These are phyloP conservation scores for Cephalopterus ornatus DNA, from an alignment of 2,113 vertebrate species.

Conservation along the genomic window DNA sequence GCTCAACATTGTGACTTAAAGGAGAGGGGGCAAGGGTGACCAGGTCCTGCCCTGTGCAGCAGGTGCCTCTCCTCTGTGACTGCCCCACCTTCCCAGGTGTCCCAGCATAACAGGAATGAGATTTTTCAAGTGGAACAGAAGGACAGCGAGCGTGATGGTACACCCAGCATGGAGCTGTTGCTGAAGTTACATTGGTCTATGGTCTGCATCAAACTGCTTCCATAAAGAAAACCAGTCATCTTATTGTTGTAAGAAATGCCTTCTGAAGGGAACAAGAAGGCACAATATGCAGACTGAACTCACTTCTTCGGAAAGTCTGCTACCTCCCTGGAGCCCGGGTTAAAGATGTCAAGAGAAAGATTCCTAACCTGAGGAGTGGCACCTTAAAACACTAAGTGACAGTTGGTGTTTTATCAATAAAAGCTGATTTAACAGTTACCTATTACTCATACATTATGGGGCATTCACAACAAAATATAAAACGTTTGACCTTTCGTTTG, in stretches of 20 bases:
- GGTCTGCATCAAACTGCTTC: not conserved
- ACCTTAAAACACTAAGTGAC: constrained; percentile 1
- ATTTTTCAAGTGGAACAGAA: not conserved
- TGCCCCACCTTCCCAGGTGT: not conserved
- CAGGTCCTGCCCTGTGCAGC: not conserved
- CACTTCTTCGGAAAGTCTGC: not conserved
- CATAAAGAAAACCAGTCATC: not conserved
- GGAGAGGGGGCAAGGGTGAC: not conserved
- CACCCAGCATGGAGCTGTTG: not conserved
- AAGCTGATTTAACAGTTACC: not conserved
- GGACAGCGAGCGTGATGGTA: not conserved
- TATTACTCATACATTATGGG: not conserved
- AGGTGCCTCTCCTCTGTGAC: not conserved
- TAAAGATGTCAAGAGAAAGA: not conserved
- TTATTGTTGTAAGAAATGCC: not conserved
- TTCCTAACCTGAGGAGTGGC: not conserved
- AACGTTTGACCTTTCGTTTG: not conserved
- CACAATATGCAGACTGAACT: not conserved
- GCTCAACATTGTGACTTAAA: not conserved
- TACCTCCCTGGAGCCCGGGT: not conserved
- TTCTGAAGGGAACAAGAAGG: not conserved
- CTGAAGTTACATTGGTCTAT: not conserved
- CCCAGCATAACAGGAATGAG: not conserved
- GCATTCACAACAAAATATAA: not conserved
- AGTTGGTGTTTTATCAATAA: not conserved